Evolutionary conservation across 1,140 invertebrate species (phyloP).

Genomic region (Archivesica marissinica): DNA sequence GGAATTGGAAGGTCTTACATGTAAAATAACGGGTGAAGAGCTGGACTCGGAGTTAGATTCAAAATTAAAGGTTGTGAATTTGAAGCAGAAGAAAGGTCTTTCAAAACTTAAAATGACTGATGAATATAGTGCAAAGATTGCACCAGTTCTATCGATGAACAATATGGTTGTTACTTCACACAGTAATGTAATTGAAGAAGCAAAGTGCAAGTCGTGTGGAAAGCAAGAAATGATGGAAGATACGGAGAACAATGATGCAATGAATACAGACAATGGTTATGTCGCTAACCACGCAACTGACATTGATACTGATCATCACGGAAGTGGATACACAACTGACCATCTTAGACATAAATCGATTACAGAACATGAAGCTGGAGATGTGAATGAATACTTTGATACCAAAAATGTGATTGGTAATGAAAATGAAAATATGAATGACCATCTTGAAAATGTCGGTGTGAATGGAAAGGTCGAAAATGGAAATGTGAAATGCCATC

Average conservation of each 20-base stretch:
- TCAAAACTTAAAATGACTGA: slow-evolving; percentile 1
- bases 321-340: no score
- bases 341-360: background rate
- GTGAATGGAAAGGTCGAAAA: background rate
- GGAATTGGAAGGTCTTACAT: slow-evolving; percentile 40
- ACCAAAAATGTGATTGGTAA: background rate
- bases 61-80: background rate
- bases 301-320: background rate
- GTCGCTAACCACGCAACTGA: background rate
- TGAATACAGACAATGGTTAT: background rate
- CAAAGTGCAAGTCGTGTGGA: background rate
- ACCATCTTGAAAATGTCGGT: background rate
- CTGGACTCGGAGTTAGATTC: background rate
- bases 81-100: slow-evolving; percentile 9
- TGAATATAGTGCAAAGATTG: background rate
- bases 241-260: background rate
- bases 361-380: background rate
- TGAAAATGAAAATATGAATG: background rate
- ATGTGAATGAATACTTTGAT: no score
- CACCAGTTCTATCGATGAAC: background rate
- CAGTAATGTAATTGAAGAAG: background rate
- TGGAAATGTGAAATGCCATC: background rate
- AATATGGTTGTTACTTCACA: background rate
- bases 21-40: slow-evolving; percentile 23
- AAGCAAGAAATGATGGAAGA: background rate